Evolutionary conservation across 2,888 invertebrate genomes (phyloP).

Genomic region (Idaea biselata): DNA sequence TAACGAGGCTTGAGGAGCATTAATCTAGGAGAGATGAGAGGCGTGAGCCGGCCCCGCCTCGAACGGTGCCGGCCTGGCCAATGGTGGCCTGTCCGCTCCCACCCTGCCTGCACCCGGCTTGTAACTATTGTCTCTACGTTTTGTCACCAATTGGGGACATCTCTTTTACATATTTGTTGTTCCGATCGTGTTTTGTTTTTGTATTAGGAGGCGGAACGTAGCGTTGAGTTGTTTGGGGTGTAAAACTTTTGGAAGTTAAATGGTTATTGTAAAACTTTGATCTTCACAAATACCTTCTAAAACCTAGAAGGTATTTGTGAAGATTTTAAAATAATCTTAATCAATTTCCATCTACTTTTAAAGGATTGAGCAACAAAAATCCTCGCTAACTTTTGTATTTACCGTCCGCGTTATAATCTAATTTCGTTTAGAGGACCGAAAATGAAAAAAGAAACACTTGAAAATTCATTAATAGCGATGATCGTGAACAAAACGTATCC

Average conservation of each 20-base stretch:
- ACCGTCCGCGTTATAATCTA: too few species aligned
- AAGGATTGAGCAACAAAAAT: too few species aligned
- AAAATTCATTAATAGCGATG: background rate
- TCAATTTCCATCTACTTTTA: too few species aligned
- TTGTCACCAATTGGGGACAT: constrained; percentile 26
- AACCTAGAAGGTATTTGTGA: too few species aligned
- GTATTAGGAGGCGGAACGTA: background rate
- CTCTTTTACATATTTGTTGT: constrained; percentile 19
- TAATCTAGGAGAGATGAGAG: constrained; percentile 47
- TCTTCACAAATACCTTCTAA: too few species aligned
- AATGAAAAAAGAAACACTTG: background rate
- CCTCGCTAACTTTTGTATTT: too few species aligned
- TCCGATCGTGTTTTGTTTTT: constrained; percentile 10
- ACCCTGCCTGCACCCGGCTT: constrained; percentile 25
- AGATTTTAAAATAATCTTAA: too few species aligned
- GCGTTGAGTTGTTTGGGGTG: background rate
- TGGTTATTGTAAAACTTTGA: background rate
- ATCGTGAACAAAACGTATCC: background rate
- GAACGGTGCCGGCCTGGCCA: constrained; percentile 33
- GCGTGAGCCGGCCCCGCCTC: constrained; percentile 46
- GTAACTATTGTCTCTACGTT: constrained; percentile 27
- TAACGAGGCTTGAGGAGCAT: constrained; percentile 40
- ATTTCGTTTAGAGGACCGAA: too few species aligned
- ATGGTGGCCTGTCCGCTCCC: constrained; percentile 35
- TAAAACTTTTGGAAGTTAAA: background rate